Conservation (phyloP, 2,888 invertebrate genomes). For the Agonopterix alstromeriana region DNA sequence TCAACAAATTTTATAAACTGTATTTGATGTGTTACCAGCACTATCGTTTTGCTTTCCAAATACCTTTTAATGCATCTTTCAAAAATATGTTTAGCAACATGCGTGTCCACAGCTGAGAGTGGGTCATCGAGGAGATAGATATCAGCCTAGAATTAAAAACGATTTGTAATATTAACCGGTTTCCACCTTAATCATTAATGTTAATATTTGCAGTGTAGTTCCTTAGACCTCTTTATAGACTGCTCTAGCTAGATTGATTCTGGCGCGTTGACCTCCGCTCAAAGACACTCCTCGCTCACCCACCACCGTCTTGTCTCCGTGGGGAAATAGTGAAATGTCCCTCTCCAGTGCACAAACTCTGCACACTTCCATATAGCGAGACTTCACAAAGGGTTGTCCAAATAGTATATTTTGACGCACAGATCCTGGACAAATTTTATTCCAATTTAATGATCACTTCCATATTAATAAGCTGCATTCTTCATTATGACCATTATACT, state of each 20-base stretch:
- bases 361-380: slow-evolving; percentile 80
- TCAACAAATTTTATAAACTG: slow-evolving; percentile 85
- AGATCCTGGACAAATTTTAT: slow-evolving; percentile 62
- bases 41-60: slow-evolving; percentile 81
- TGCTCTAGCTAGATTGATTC: slow-evolving; percentile 79
- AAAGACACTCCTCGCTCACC: slow-evolving; percentile 91
- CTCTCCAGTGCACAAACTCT: slow-evolving; percentile 83
- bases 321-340: slow-evolving; percentile 85
- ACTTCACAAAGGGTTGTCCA: slow-evolving; percentile 80
- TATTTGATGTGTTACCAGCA: slow-evolving; percentile 90
- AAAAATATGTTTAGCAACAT: slow-evolving; percentile 82
- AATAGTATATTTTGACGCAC: slow-evolving; percentile 96
- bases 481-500: too few relatives aligned
- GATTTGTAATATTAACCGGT: neutral
- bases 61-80: slow-evolving; percentile 79
- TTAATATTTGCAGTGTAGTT: neutral
- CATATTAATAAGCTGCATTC: neutral
- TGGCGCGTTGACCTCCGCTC: slow-evolving; percentile 88
- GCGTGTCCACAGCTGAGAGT: slow-evolving; percentile 83
- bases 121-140: slow-evolving; percentile 87
- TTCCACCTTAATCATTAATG: neutral
- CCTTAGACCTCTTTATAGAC: slow-evolving; percentile 74
- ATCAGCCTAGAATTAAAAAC: slow-evolving; percentile 74
- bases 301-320: slow-evolving; percentile 88
- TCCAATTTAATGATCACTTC: neutral